These are phyloP conservation scores for Actenoides hombroni DNA, from an alignment of 2,113 vertebrate genomes.

Conservation along the genomic window DNA sequence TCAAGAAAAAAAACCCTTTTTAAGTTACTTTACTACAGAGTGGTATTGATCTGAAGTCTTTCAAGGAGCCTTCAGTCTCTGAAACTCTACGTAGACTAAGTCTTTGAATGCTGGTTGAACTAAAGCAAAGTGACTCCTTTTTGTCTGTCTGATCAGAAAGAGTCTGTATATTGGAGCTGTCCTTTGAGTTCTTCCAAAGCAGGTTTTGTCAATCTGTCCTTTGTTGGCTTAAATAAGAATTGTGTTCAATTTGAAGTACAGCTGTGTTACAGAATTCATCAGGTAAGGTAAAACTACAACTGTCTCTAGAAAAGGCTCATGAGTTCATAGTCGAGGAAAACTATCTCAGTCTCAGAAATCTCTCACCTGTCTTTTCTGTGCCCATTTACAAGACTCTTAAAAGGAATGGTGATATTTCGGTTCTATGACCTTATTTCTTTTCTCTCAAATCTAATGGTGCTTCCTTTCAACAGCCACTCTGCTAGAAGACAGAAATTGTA, in stretches of 20 bases:
- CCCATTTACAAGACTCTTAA: not conserved
- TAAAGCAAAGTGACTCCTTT: not conserved
- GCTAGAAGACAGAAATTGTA: not conserved
- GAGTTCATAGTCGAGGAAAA: not conserved
- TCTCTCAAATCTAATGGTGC: not conserved
- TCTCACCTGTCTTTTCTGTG: not conserved
- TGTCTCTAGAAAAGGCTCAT: not conserved
- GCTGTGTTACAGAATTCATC: not conserved
- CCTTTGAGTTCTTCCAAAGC: not conserved
- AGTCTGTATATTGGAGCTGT: not conserved
- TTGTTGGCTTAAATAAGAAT: not conserved
- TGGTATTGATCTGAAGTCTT: not conserved
- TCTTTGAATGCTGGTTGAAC: not conserved
- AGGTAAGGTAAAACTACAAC: not conserved
- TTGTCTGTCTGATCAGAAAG: not conserved
- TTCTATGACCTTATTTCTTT: not conserved
- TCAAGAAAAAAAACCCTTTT: not conserved
- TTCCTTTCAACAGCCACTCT: not conserved
- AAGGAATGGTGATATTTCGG: not conserved
- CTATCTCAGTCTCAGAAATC: not conserved
- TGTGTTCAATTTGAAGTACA: not conserved
- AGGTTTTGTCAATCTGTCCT: not conserved
- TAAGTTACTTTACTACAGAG: not conserved
- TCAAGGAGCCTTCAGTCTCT: not conserved
- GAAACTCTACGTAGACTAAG: not conserved